These are phyloP conservation scores for Dendroctonus ponderosae DNA, from an alignment of 1,140 invertebrate genomes.

Conservation along the genomic window DNA sequence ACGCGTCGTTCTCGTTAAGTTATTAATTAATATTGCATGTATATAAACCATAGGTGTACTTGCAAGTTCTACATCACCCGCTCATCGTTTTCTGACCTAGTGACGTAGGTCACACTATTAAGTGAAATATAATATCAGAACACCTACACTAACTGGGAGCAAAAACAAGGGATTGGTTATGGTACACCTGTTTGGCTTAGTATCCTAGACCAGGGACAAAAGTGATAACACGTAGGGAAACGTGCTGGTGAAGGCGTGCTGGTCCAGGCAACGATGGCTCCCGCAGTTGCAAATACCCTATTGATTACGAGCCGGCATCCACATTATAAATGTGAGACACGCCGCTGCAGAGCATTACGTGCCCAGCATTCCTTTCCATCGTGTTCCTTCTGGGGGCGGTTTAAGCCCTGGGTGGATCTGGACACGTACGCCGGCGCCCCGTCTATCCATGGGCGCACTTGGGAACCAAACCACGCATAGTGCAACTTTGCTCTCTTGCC, in stretches of 20 bases:
- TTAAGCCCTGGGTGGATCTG: constrained; percentile 33
- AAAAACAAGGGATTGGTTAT: constrained; percentile 10
- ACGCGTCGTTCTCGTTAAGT: too few relatives aligned
- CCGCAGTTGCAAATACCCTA: constrained; percentile 62
- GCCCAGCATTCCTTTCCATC: constrained; percentile 56
- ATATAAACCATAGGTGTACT: too few relatives aligned
- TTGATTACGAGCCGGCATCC: constrained; percentile 57
- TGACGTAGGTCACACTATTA: too few relatives aligned
- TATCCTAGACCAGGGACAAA: constrained; percentile 31
- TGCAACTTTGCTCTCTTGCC: background rate
- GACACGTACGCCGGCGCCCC: constrained; percentile 34
- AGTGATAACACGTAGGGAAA: constrained; percentile 44
- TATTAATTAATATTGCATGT: too few relatives aligned
- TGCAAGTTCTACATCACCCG: too few relatives aligned
- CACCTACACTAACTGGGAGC: too few relatives aligned
- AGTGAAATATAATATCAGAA: too few relatives aligned
- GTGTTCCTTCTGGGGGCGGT: constrained; percentile 31
- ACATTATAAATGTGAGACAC: constrained; percentile 65
- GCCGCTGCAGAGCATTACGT: constrained; percentile 62
- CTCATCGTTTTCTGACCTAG: too few relatives aligned
- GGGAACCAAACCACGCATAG: background rate
- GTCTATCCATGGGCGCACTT: constrained; percentile 21
- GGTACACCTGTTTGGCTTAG: constrained; percentile 20
- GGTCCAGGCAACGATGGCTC: constrained; percentile 38
- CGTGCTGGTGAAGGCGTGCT: constrained; percentile 36